Percentiles rank a stretch among this genome's conserved stretches.
Evolutionary conservation across 2,797 vertebrate species (phyloP).

Genomic region (Numenius phaeopus): DNA sequence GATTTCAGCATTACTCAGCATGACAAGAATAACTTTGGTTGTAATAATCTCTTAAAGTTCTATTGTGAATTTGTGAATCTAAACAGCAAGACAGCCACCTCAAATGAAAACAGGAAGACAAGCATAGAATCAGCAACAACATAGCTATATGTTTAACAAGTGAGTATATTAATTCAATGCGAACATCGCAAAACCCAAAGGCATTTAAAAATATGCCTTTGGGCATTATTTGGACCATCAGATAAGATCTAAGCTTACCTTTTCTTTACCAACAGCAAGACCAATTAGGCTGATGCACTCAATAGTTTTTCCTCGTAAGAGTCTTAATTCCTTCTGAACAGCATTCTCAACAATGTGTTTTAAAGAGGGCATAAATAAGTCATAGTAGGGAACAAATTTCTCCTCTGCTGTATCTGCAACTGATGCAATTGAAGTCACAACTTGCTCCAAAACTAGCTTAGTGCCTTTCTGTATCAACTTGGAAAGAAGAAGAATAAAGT

Average conservation of each 20-base stretch:
- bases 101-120: neutral
- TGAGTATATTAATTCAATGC: neutral
- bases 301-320: conserved; percentile 97
- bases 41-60: neutral
- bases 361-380: conserved; percentile 97
- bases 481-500: conserved; percentile 19
- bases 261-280: conserved; percentile 97
- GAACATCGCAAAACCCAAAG: neutral
- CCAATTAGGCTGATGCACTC: conserved; percentile 99
- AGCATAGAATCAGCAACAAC: neutral
- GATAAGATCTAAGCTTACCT: conserved; percentile 79
- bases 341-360: conserved; percentile 98
- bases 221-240: neutral
- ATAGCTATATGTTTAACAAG: neutral
- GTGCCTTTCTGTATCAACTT: conserved; percentile 98
- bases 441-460: conserved; percentile 98
- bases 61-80: neutral
- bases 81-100: neutral
- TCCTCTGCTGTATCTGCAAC: conserved; percentile 99
- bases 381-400: conserved; percentile 98
- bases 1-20: neutral
- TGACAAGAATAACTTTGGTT: neutral
- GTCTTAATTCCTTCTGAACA: conserved; percentile 95
- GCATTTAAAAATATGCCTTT: neutral
- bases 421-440: conserved; percentile 98